A percentile compares a stretch with the other conserved stretches of the same genome.
Evolutionary conservation across 2,113 vertebrate species (phyloP).

Genomic region (Orycteropus afer): DNA sequence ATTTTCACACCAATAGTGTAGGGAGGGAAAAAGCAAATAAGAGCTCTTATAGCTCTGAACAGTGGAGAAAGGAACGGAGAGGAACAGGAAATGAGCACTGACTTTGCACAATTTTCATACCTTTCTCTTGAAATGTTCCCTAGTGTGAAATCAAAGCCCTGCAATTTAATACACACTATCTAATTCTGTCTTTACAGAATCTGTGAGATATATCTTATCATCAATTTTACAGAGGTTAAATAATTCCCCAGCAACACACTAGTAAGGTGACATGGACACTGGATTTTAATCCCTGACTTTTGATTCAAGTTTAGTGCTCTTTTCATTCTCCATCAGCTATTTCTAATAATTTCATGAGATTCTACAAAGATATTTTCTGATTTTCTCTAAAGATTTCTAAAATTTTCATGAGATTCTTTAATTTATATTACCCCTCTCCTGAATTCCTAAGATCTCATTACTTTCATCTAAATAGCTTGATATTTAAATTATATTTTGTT

Average conservation of each 20-base stretch:
- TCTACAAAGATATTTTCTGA: background rate
- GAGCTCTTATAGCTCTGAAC: background rate
- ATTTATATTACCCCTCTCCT: background rate
- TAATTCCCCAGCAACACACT: background rate
- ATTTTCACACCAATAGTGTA: background rate
- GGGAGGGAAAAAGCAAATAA: background rate
- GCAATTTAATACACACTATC: background rate
- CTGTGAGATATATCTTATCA: rapidly evolving
- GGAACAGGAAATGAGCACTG: rapidly evolving
- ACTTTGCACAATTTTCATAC: background rate
- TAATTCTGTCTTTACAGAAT: background rate
- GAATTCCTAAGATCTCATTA: background rate
- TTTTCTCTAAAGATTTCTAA: background rate
- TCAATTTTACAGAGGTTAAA: background rate
- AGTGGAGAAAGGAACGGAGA: background rate
- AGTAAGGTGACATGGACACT: background rate
- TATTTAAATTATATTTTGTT: background rate
- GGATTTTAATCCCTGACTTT: background rate
- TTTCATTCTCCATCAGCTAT: background rate
- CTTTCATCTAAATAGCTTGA: background rate
- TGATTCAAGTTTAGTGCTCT: background rate
- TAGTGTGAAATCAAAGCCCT: background rate
- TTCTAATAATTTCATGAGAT: background rate
- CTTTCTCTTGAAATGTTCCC: background rate
- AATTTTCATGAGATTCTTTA: background rate